A percentile compares a stretch with the other conserved stretches of the same genome.
These are phyloP conservation scores for Trissoscelio sp. DNA, from an alignment of 2,888 invertebrate species.

Conservation along the genomic window DNA sequence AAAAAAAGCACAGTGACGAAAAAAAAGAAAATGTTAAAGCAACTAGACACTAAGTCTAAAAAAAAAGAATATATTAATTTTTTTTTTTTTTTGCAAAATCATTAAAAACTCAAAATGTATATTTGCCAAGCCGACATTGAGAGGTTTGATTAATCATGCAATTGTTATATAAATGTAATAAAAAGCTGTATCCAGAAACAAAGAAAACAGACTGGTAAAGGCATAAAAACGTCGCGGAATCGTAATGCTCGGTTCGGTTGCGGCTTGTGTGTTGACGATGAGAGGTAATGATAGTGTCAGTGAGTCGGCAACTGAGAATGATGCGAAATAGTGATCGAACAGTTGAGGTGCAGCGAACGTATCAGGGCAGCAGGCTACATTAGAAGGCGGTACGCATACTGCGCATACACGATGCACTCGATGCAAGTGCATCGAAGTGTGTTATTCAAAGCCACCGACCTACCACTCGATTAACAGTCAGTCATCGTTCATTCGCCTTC, in stretches of 20 bases:
- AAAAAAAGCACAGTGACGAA: no score
- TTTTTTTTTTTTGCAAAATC: no score
- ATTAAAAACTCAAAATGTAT: no score
- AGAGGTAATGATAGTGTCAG: constrained; percentile 45
- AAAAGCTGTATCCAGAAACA: constrained; percentile 27
- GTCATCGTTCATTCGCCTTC: constrained; percentile 48
- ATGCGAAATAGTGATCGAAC: constrained; percentile 57
- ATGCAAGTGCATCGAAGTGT: constrained; percentile 65
- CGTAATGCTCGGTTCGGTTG: neutral
- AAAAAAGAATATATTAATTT: no score
- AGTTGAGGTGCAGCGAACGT: constrained; percentile 63
- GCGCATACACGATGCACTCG: constrained; percentile 65
- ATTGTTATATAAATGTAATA: constrained; percentile 35
- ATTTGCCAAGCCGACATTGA: constrained; percentile 24
- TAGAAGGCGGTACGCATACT: constrained; percentile 56
- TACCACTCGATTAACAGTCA: constrained; percentile 54
- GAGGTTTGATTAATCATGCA: constrained; percentile 31
- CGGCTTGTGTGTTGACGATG: constrained; percentile 30
- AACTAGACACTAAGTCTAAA: no score
- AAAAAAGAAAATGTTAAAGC: no score
- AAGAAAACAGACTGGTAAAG: constrained; percentile 10
- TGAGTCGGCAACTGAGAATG: constrained; percentile 17
- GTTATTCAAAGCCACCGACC: constrained; percentile 63
- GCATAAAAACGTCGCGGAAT: constrained; percentile 16
- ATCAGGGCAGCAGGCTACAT: constrained; percentile 59